phyloP scores from a whole-genome alignment of 2,888 invertebrate genomes.

The Cephus pulcher region DNA sequence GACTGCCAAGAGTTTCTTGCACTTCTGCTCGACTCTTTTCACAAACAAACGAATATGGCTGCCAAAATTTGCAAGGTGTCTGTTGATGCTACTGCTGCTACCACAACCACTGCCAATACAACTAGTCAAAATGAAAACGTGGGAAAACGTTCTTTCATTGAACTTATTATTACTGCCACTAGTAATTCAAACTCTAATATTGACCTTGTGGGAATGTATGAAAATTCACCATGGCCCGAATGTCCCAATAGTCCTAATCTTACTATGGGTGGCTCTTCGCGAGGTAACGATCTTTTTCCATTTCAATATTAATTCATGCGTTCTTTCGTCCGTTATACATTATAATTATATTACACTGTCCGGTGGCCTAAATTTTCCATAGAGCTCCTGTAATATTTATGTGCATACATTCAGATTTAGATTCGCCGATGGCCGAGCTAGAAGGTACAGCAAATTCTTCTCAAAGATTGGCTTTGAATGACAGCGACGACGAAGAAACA shows the following conservation, averaged over 20 bases:
- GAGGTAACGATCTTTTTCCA: slow-evolving; percentile 42
- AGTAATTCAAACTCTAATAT: slow-evolving; percentile 43
- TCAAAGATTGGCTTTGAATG: slow-evolving; percentile 53
- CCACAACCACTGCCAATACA: slow-evolving; percentile 55
- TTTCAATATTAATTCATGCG: background rate
- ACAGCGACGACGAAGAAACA: slow-evolving; percentile 52
- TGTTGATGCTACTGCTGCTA: slow-evolving; percentile 30
- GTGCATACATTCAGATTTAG: slow-evolving; percentile 30
- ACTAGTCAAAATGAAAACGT: slow-evolving; percentile 50
- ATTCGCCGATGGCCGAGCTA: slow-evolving; percentile 55
- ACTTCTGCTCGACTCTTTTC: slow-evolving; percentile 71
- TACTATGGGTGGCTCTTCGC: slow-evolving; percentile 60
- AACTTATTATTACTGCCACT: slow-evolving; percentile 44
- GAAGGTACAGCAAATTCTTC: slow-evolving; percentile 60
- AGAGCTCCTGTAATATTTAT: too few relatives aligned
- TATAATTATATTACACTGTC: too few relatives aligned
- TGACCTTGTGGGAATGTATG: slow-evolving; percentile 53
- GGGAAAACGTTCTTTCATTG: slow-evolving; percentile 41
- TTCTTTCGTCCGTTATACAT: too few relatives aligned
- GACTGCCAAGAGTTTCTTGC: slow-evolving; percentile 77
- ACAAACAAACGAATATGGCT: slow-evolving; percentile 71
- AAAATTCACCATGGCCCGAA: slow-evolving; percentile 51
- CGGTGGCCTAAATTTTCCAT: too few relatives aligned
- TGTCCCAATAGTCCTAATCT: slow-evolving; percentile 60
- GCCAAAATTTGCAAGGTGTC: slow-evolving; percentile 54